Conservation (phyloP, 2,113 vertebrate genomes). For the Heloderma charlesbogerti region DNA sequence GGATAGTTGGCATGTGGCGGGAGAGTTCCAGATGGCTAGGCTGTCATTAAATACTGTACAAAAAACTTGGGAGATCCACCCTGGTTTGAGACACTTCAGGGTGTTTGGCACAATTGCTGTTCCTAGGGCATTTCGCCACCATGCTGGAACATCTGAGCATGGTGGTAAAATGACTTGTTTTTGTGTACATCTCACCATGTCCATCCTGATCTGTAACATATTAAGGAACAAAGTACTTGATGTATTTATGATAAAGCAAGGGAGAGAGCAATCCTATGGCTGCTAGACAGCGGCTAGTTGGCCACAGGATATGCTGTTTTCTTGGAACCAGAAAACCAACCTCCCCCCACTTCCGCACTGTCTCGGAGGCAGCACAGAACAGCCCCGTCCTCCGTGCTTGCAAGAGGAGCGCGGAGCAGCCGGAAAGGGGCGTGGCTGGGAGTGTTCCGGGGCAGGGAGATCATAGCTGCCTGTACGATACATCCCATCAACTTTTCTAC, state of each 20-base stretch:
- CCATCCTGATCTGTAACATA: slow-evolving; percentile 38
- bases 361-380: too few relatives aligned
- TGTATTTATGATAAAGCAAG: slow-evolving; percentile 30
- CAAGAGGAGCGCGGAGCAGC: too few relatives aligned
- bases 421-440: too few relatives aligned
- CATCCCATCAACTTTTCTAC: background rate
- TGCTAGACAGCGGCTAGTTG: too few relatives aligned
- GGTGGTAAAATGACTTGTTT: slow-evolving; percentile 12
- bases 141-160: background rate
- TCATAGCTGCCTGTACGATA: too few relatives aligned
- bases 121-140: slow-evolving; percentile 23
- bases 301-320: too few relatives aligned
- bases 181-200: background rate
- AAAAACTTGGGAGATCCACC: background rate
- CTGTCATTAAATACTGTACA: background rate
- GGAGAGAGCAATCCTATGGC: too few relatives aligned
- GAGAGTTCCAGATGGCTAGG: background rate
- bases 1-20: background rate
- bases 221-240: slow-evolving; percentile 26
- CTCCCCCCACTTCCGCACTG: too few relatives aligned
- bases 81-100: background rate
- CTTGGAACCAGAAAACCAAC: too few relatives aligned
- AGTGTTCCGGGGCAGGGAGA: too few relatives aligned
- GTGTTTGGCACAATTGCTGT: slow-evolving; percentile 4
- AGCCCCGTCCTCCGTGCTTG: too few relatives aligned